A percentile compares a stretch with the other conserved stretches of the same genome.
phyloP scores from a whole-genome alignment of 2,888 invertebrate genomes.

The Ctena decussata region DNA sequence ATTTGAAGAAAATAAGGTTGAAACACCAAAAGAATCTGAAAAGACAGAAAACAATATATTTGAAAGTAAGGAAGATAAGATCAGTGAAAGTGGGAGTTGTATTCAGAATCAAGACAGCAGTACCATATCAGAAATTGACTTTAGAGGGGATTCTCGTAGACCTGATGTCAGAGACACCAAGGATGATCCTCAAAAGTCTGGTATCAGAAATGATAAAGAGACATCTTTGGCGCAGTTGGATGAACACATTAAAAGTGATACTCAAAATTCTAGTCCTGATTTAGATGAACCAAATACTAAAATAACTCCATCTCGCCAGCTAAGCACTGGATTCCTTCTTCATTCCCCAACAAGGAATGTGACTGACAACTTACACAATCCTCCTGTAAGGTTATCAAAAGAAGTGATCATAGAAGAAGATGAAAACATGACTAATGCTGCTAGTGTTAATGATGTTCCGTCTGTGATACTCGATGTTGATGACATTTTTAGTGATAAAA shows the following conservation, averaged over 20 bases:
- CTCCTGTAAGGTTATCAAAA: not conserved
- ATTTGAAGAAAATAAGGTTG: too few relatives aligned
- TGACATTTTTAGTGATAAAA: not conserved
- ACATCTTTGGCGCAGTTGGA: not conserved
- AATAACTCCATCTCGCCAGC: slow-evolving; percentile 51
- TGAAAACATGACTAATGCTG: not conserved
- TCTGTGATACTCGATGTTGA: not conserved
- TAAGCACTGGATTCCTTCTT: slow-evolving; percentile 64
- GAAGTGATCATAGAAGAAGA: not conserved
- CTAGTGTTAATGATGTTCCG: not conserved
- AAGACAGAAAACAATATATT: too few relatives aligned
- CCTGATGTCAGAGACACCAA: not conserved
- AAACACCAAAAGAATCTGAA: too few relatives aligned
- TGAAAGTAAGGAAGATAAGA: not conserved
- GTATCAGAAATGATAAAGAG: not conserved
- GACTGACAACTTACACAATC: not conserved
- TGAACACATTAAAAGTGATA: not conserved
- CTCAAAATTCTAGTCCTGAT: not conserved
- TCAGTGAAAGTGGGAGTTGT: not conserved
- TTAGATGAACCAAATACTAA: not conserved
- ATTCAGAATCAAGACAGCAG: not conserved
- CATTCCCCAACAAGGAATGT: not conserved
- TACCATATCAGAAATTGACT: not conserved
- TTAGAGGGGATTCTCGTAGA: not conserved
- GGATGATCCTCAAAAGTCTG: not conserved